These are phyloP conservation scores for Crotalus viridis DNA, from an alignment of 2,113 vertebrate species.

Conservation along the genomic window DNA sequence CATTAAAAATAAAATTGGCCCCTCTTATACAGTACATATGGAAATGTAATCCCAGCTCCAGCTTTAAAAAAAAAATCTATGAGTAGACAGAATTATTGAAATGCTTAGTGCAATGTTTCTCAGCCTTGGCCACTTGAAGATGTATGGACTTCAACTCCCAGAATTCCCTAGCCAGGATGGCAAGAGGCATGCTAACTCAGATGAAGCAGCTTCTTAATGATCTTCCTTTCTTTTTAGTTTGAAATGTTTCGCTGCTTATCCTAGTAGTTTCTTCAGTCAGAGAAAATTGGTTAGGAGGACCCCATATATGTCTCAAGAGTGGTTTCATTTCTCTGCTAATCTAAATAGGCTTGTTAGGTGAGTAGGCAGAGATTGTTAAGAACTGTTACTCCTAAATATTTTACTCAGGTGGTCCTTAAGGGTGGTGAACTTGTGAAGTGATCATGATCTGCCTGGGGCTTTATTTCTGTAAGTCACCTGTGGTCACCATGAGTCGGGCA, in stretches of 20 bases:
- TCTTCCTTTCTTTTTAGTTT: neutral
- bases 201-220: neutral
- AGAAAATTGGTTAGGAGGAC: neutral
- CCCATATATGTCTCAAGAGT: neutral
- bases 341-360: neutral
- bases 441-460: neutral
- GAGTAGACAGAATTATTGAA: neutral
- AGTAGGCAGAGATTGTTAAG: neutral
- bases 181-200: neutral
- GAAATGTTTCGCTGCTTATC: neutral
- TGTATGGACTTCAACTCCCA: neutral
- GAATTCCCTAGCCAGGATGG: neutral
- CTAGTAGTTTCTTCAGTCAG: neutral
- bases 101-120: neutral
- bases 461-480: neutral
- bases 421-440: neutral
- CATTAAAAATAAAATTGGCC: neutral
- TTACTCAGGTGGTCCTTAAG: neutral
- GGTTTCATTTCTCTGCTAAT: neutral
- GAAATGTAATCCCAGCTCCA: neutral
- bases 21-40: neutral
- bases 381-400: neutral
- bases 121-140: neutral
- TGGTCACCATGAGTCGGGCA: neutral
- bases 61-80: neutral